Evolutionary conservation across 2,888 invertebrate species (phyloP), one percentile per base, ranked within the genome.

Genomic region (Gryllus longicercus): DNA sequence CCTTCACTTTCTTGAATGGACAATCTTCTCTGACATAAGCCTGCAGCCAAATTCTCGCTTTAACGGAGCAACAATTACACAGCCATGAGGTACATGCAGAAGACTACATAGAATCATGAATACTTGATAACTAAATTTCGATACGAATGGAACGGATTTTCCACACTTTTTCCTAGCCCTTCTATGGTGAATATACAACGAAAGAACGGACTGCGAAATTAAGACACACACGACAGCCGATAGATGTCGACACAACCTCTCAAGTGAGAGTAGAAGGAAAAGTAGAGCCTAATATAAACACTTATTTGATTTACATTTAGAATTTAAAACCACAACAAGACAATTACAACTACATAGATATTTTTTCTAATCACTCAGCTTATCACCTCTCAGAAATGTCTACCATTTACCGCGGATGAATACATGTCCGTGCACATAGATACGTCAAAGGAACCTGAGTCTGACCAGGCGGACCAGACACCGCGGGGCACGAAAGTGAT

Each of bases 201-300:
- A 38, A 76, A 23, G 51, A 79, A 81, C 81, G 79, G 79, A 74
- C 79, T 81, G 51, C 51, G 50, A 51, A 77, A 49, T 23, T 63
- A 74, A 79, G 77, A 77, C 50, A 79, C 75, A 81, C 50, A 81
- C 79, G 74, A 81, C 79, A 77, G 21, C 79, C 81, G 75, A 79
- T 75, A 81, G 81, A 81, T 81, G 79, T 81, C 81, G 81, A 81
- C 81, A 79, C 81, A 10, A 76, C n/a, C 38, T 38, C 38, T 38
- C 38, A 38, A 38, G n/a, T 63, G 63, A 63, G n/a, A 63, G 16
- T n/a, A 63, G n/a, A 14, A 63, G 14, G 63, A 63, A 63, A 63
- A 63, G 63, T 63, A 63, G 63, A 14, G 63, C 63, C 63, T 14
- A 14, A 63, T 38, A 38, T 8, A 38, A 38, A 38, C 38, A 38